Base-by-base conservation (phyloP, 2,888 invertebrate species). In the Plutella xylostella region DNA sequence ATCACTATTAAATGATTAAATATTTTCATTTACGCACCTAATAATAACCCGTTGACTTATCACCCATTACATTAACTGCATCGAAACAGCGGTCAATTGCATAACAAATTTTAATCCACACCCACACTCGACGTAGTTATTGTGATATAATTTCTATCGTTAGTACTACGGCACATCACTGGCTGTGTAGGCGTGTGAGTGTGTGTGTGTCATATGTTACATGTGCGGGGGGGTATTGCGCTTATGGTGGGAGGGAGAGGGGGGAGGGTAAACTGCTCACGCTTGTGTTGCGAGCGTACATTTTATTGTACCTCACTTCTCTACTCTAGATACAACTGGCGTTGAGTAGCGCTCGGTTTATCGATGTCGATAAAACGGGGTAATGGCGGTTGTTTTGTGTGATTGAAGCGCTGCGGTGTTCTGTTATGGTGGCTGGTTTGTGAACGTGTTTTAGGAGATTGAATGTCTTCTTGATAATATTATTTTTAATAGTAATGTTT, bases 211-310 rank as follows among this genome's bases (percentile, higher is more conserved):
- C 56, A n/a, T n/a, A n/a, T 47, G n/a, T 28, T 61, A 55, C 55
- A 61, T 65, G 67, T 66, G 71, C 65, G 64, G 48, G 62, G 12
- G 18, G 41, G 38, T 35, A 33, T 34, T 44, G 43, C 44, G 43
- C 44, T 78, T 78, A 78, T 79, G 74, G 70, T 56, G 58, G 50
- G 48, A 50, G 51, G 54, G 53, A 57, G 61, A 21, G 43, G 22
- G 25, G 43, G 12, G 22, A 15, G 67, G 67, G 65, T 58, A 60
- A 76, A 78, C 80, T 77, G 80, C 78, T 79, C 77, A 71, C 71
- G 77, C 74, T 76, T 73, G 78, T n/a, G n/a, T 76, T 79, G 76
- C 79, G 75, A 74, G 77, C 76, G 77, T 79, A 83, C 79, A 78
- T 82, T 83, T 83, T 82, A 83, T 80, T 82, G 80, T 80, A 80